Base-by-base conservation (phyloP, 2,113 vertebrate species). In the Cepphus grylle region DNA sequence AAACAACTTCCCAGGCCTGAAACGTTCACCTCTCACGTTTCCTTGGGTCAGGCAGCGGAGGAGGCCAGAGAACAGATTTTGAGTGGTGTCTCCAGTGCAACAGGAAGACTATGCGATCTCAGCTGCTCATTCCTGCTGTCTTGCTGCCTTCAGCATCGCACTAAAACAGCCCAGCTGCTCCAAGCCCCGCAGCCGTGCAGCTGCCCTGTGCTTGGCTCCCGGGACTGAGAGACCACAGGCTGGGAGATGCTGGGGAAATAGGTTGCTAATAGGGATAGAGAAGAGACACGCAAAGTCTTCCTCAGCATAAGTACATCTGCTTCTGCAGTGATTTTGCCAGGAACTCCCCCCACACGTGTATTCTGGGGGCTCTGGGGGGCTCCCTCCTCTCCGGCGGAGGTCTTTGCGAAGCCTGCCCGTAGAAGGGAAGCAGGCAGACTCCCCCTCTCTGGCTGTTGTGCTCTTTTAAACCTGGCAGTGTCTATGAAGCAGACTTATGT, bases 111-210 rank as follows among this genome's bases (percentile, higher is more conserved):
- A 78, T 71, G 61, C 67, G 86, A 92, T 84, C 92, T 86, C 95
- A 93, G 88, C 91, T 95, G 95, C 86, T 92, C 76, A 16, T 84
- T 93, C 88, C 82, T 84, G 27, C 80, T 86, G 81, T 73, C 81
- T 94, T 27, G 0, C 61, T 93, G 88, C 47, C 79, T 83, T 91
- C 55, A 45, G 67, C 50, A 29, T 40, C 36, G 3, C 52, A 69
- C 67, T 76, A 17, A 81, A 82, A 15, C 15, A 93, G 38, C 15
- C 82, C 90, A 91, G 94, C 93, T 94, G 82, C 93, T 97, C 70
- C 93, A 66, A 81, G 58, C 90, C 95, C 84, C 77, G 88, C 40
- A 88, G 93, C 76, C 11, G 0, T 81, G 94, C 90, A 96, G 85
- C 91, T 96, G 87, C 85, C 81, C 90, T 27, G 15, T 30, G 81